These are phyloP conservation scores for Chelidonichthys spinosus DNA, from an alignment of 2,797 vertebrate genomes.

Conservation along the genomic window DNA sequence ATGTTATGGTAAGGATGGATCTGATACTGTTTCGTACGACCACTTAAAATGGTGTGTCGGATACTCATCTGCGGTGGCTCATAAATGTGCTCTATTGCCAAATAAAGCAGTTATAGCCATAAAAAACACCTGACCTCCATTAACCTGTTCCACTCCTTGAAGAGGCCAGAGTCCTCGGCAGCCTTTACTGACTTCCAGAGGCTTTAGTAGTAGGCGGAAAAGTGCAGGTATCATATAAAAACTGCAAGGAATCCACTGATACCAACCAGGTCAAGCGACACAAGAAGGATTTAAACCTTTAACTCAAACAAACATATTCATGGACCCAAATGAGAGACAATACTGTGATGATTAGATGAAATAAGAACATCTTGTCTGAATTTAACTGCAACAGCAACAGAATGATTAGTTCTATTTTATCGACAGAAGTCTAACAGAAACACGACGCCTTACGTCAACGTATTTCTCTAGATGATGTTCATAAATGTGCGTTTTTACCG, in stretches of 20 bases:
- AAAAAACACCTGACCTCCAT: constrained; percentile 2
- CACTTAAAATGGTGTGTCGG: not conserved
- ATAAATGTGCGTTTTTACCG: not conserved
- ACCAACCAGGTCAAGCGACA: not conserved
- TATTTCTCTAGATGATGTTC: not conserved
- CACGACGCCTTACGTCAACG: not conserved
- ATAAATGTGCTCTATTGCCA: not conserved
- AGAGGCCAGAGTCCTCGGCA: not conserved
- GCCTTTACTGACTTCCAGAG: not conserved
- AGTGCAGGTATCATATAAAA: not conserved
- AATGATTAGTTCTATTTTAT: not conserved
- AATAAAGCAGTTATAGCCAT: not conserved
- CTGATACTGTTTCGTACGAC: not conserved
- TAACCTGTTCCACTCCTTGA: not conserved
- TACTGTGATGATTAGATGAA: not conserved
- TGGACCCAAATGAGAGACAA: too few species aligned
- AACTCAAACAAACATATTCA: too few species aligned
- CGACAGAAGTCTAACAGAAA: not conserved
- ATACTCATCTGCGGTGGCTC: not conserved
- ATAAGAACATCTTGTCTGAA: too few species aligned
- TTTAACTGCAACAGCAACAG: not conserved
- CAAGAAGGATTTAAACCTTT: not conserved
- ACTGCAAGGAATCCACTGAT: not conserved
- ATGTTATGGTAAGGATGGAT: not conserved
- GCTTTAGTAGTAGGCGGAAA: not conserved